A percentile compares a stretch with the other conserved stretches of the same genome.
phyloP scores from a whole-genome alignment of 2,113 vertebrate genomes.

The Vanacampus margaritifer region DNA sequence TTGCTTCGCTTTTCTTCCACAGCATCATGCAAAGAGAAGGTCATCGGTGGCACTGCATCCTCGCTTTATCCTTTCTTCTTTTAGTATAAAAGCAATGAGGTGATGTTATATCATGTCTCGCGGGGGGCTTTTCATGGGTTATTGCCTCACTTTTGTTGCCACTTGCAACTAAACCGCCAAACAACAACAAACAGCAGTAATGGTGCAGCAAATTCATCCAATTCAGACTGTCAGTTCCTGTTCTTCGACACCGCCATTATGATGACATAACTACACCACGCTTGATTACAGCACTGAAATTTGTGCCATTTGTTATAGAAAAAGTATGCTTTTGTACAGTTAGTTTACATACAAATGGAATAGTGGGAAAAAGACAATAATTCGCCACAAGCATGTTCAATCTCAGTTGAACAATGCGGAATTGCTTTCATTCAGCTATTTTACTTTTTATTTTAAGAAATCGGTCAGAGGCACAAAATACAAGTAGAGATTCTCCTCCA shows the following conservation, averaged over 20 bases:
- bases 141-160: constrained; percentile 24
- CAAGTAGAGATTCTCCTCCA: neutral
- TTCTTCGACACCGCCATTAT: constrained; percentile 13
- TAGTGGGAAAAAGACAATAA: constrained; percentile 12
- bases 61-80: neutral
- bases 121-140: constrained; percentile 41
- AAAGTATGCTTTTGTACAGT: neutral
- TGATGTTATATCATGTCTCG: constrained; percentile 1
- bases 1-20: constrained; percentile 13
- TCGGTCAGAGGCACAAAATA: constrained; percentile 1
- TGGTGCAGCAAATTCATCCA: constrained; percentile 29
- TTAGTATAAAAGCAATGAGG: constrained; percentile 1
- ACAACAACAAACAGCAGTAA: constrained; percentile 32
- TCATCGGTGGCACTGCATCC: neutral
- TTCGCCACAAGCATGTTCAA: constrained; percentile 9
- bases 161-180: constrained; percentile 23
- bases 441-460: neutral
- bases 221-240: constrained; percentile 15
- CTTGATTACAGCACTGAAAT: neutral
- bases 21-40: neutral
- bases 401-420: constrained; percentile 33
- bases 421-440: neutral
- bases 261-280: constrained; percentile 3
- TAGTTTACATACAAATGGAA: constrained; percentile 2
- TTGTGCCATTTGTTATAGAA: neutral